A percentile compares a stretch with the other conserved stretches of the same genome.
phyloP scores from a whole-genome alignment of 2,797 vertebrate genomes.

The Cyprinella venusta region DNA sequence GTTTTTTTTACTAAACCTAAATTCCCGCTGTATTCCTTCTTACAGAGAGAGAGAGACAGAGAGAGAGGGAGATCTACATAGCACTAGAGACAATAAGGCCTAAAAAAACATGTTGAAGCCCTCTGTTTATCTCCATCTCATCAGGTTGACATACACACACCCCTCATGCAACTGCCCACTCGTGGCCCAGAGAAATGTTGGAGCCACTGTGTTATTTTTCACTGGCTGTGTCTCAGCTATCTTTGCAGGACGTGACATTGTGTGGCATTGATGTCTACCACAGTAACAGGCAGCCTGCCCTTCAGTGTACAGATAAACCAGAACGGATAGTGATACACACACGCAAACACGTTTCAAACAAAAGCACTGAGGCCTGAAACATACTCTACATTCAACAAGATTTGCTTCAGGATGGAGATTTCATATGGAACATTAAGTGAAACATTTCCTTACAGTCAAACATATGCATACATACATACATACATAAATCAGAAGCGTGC shows the following conservation, averaged over 20 bases:
- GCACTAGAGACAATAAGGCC: background rate
- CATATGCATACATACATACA: background rate
- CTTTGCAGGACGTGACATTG: constrained; percentile 22
- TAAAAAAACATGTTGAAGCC: constrained; percentile 34
- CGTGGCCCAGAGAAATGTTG: background rate
- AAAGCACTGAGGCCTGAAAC: background rate
- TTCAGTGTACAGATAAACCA: constrained; percentile 20
- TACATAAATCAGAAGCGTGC: background rate
- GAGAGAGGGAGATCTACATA: background rate
- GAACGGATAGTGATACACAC: constrained; percentile 17
- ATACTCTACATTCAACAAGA: background rate
- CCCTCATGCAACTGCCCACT: constrained; percentile 14
- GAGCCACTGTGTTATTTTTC: background rate
- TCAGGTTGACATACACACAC: constrained; percentile 27
- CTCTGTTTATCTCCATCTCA: constrained; percentile 30
- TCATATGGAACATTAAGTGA: background rate
- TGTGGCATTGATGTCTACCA: constrained; percentile 10
- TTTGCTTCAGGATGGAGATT: background rate
- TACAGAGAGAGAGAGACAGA: constrained; percentile 4
- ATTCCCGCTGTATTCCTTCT: constrained; percentile 26
- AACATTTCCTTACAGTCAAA: background rate
- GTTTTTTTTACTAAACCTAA: constrained; percentile 32
- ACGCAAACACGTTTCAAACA: background rate
- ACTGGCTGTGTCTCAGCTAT: constrained; percentile 6
- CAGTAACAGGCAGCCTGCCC: background rate